These are phyloP conservation scores for Suillia variegata DNA, from an alignment of 2,888 invertebrate genomes.

Conservation along the genomic window DNA sequence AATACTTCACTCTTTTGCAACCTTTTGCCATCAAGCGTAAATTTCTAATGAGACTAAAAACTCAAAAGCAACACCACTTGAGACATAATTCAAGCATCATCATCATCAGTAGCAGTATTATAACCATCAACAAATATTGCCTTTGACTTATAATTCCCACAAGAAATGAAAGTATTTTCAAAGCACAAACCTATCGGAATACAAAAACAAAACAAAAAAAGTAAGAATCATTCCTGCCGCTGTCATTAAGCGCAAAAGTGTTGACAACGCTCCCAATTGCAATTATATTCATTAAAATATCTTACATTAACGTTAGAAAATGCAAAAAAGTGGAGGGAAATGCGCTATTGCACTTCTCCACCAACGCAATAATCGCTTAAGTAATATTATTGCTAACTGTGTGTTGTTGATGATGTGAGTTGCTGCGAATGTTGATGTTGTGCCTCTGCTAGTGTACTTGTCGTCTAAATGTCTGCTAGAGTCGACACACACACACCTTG, in stretches of 20 bases:
- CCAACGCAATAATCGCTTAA: neutral
- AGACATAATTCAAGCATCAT: neutral
- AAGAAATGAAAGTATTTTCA: too few species aligned
- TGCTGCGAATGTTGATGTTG: neutral
- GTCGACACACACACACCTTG: too few species aligned
- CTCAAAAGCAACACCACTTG: neutral
- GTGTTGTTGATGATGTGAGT: neutral
- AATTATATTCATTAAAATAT: neutral
- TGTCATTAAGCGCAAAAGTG: neutral
- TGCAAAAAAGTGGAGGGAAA: neutral
- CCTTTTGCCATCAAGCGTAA: too few species aligned
- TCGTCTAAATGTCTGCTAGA: neutral
- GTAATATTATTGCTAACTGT: neutral
- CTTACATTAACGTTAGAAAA: neutral
- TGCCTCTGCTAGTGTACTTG: neutral
- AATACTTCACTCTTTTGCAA: neutral
- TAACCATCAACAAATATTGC: neutral
- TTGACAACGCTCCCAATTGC: neutral
- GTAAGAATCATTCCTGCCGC: neutral
- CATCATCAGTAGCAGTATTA: neutral
- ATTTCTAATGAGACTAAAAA: too few species aligned
- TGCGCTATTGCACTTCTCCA: too few species aligned
- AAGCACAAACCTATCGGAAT: neutral
- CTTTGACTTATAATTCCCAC: constrained; percentile 3
- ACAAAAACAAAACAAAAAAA: neutral